phyloP scores from a whole-genome alignment of 2,797 vertebrate genomes.

The Loris lydekkerianus region DNA sequence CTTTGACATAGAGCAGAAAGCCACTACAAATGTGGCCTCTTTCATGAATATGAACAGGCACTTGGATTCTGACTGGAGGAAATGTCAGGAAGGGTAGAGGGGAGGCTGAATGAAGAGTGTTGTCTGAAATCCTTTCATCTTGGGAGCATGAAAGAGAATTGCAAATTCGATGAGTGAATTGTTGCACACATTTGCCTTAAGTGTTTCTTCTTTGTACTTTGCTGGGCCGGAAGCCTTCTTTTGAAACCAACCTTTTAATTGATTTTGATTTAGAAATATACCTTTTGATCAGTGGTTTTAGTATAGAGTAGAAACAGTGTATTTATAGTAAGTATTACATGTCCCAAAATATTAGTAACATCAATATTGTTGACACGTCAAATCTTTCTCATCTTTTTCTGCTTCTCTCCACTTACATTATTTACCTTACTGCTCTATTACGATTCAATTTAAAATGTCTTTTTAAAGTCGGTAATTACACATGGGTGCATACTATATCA shows the following conservation, averaged over 20 bases:
- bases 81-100: neutral
- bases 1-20: constrained; percentile 45
- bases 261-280: constrained; percentile 85
- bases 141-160: constrained; percentile 80
- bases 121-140: constrained; percentile 81
- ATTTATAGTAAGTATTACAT: constrained; percentile 78
- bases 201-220: constrained; percentile 86
- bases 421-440: neutral
- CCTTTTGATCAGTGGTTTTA: constrained; percentile 82
- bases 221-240: constrained; percentile 73
- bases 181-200: constrained; percentile 78
- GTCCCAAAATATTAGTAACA: constrained; percentile 73
- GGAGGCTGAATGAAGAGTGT: constrained; percentile 34
- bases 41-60: neutral
- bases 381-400: constrained; percentile 21
- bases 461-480: neutral
- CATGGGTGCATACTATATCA: neutral
- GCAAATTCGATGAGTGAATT: constrained; percentile 75
- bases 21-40: neutral
- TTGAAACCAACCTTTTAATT: constrained; percentile 81
- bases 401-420: neutral
- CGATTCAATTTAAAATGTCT: neutral
- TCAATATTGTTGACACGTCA: constrained; percentile 55
- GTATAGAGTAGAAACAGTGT: constrained; percentile 72
- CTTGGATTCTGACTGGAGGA: constrained; percentile 47